These are phyloP conservation scores for Acropternis orthonyx DNA, from an alignment of 2,797 vertebrate species.

Conservation along the genomic window DNA sequence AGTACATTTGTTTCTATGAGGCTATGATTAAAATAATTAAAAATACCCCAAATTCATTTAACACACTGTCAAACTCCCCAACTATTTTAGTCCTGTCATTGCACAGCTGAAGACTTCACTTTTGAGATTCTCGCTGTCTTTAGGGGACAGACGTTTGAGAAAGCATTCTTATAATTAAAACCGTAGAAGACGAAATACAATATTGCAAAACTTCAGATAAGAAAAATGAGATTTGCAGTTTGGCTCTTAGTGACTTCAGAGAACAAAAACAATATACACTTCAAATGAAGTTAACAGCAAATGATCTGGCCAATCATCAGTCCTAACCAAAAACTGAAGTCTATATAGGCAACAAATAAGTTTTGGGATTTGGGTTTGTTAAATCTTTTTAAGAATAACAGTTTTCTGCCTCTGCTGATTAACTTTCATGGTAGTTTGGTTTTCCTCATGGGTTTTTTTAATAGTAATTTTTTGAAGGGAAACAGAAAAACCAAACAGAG, in stretches of 20 bases:
- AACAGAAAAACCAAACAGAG: neutral
- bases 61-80: neutral
- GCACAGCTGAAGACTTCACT: neutral
- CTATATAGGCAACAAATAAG: neutral
- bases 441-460: neutral
- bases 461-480: neutral
- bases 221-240: neutral
- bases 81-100: neutral
- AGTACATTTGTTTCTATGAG: neutral
- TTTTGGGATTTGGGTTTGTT: neutral
- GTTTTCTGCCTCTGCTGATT: neutral
- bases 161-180: neutral
- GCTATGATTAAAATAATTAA: neutral
- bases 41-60: neutral
- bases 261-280: neutral
- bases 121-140: neutral
- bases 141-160: neutral
- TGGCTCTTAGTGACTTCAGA: neutral
- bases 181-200: neutral
- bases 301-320: neutral
- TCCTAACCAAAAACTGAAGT: neutral
- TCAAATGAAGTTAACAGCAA: neutral
- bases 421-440: neutral
- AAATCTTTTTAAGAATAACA: neutral
- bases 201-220: neutral